phyloP scores from a whole-genome alignment of 2,797 vertebrate species.

The Pelobates cultripes region DNA sequence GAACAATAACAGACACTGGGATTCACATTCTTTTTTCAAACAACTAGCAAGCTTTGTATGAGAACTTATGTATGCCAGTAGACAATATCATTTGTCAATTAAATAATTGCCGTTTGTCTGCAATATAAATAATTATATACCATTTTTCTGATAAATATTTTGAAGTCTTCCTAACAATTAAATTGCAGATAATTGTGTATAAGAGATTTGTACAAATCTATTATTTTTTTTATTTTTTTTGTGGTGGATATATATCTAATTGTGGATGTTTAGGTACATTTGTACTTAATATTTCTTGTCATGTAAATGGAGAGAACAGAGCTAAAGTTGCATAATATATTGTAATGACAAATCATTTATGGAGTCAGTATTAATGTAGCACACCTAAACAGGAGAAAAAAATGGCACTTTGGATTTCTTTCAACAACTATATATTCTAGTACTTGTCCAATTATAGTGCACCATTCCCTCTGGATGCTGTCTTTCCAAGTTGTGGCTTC shows the following conservation, averaged over 20 bases:
- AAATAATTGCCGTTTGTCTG: not conserved
- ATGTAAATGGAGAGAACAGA: not conserved
- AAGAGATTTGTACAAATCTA: not conserved
- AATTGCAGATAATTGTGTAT: not conserved
- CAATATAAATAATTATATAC: no score
- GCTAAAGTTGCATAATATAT: not conserved
- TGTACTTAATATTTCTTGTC: not conserved
- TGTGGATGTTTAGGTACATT: not conserved
- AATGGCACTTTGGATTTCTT: no score
- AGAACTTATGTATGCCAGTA: constrained; percentile 20
- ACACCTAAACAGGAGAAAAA: not conserved
- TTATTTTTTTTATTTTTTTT: not conserved
- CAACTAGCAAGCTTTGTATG: not conserved
- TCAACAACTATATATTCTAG: no score
- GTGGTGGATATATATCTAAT: not conserved
- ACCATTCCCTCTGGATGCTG: no score
- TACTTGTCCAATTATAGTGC: no score
- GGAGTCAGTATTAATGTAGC: no score
- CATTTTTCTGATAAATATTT: no score
- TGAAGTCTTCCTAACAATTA: no score
- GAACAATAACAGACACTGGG: constrained; percentile 15
- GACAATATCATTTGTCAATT: not conserved
- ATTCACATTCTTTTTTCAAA: not conserved
- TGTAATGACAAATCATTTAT: no score
- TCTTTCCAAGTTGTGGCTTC: no score